These are phyloP conservation scores for Pachypeltis micranthus DNA, from an alignment of 1,140 invertebrate genomes.

Conservation along the genomic window DNA sequence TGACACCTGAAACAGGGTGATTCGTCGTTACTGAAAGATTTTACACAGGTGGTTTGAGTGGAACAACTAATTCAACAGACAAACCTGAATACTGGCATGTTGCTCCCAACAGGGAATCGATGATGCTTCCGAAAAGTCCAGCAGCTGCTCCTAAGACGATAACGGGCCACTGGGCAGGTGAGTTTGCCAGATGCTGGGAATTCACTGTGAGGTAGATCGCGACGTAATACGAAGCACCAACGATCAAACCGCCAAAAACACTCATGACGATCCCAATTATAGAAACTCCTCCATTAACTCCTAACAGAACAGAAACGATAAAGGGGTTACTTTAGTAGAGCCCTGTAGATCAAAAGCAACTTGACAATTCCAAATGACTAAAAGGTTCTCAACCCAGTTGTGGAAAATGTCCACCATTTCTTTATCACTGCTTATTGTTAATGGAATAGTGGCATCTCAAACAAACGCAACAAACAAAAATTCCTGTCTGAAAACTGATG, in stretches of 20 bases:
- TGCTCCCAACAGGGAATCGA: constrained; percentile 77
- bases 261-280: constrained; percentile 58
- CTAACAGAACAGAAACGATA: no score
- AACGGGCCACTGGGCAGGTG: constrained; percentile 71
- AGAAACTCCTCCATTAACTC: constrained; percentile 74
- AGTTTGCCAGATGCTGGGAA: constrained; percentile 40
- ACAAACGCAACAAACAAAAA: no score
- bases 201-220: constrained; percentile 52
- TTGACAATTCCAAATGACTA: no score
- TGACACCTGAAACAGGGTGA: constrained; percentile 52
- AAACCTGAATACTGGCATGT: constrained; percentile 75
- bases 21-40: no score
- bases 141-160: constrained; percentile 54
- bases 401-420: no score
- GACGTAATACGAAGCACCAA: constrained; percentile 64
- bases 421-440: no score
- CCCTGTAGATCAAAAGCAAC: no score
- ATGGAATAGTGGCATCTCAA: no score
- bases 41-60: background rate
- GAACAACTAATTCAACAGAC: constrained; percentile 17
- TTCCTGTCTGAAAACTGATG: no score
- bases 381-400: no score
- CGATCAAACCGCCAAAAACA: constrained; percentile 54
- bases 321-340: no score
- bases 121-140: constrained; percentile 65